Evolutionary conservation across 2,797 vertebrate genomes (phyloP).

Genomic region (Epinephelus awoara): DNA sequence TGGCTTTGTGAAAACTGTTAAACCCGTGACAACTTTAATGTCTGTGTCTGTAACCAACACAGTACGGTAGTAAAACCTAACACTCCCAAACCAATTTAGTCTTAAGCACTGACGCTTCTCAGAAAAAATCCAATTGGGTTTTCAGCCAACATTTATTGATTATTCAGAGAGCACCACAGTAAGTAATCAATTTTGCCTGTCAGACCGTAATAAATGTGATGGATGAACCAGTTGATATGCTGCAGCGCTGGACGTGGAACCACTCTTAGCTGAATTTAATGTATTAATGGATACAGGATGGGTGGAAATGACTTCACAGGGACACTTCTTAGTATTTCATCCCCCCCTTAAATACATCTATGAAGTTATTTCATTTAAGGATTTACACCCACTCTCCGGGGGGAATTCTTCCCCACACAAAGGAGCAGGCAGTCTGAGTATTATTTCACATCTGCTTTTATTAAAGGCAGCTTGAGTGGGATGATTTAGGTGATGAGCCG

Average conservation of each 20-base stretch:
- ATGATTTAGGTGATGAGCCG: no score
- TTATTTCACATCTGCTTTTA: no score
- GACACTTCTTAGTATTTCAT: not conserved
- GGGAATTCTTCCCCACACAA: no score
- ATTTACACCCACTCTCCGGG: no score
- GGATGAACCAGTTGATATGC: slow-evolving; percentile 53
- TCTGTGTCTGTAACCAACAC: not conserved
- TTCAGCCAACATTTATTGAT: slow-evolving; percentile 40
- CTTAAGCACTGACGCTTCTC: slow-evolving; percentile 1
- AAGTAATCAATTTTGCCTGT: slow-evolving; percentile 37
- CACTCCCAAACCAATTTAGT: slow-evolving; percentile 18
- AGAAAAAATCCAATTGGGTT: slow-evolving; percentile 31
- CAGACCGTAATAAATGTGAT: slow-evolving; percentile 18
- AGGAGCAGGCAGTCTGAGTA: no score
- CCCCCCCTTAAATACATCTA: no score
- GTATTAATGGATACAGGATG: not conserved
- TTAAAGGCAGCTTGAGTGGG: no score
- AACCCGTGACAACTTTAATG: not conserved
- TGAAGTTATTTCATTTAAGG: no score
- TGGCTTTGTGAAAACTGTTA: not conserved
- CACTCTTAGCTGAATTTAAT: no score
- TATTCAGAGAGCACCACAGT: slow-evolving; percentile 21
- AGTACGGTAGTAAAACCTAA: not conserved
- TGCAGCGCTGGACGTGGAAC: not conserved
- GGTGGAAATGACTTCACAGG: not conserved